phyloP scores from a whole-genome alignment of 2,797 vertebrate genomes.

The Nasua narica region DNA sequence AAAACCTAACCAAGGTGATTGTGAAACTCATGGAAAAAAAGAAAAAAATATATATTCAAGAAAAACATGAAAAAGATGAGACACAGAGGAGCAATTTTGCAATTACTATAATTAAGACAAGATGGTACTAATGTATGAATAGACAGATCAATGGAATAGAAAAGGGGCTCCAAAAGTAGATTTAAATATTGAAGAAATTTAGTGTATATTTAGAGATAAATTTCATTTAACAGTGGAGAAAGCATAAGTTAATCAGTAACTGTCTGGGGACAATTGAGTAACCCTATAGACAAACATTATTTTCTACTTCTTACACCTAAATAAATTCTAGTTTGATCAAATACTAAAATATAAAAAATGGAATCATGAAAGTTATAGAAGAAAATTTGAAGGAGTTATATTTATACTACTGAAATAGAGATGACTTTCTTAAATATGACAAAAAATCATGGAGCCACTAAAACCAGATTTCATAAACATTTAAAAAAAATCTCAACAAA shows the following conservation, averaged over 20 bases:
- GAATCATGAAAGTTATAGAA: not conserved
- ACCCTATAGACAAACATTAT: not conserved
- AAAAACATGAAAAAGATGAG: not conserved
- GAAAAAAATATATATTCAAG: not conserved
- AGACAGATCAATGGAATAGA: not conserved
- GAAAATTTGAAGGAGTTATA: not conserved
- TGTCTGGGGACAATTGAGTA: not conserved
- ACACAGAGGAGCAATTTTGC: not conserved
- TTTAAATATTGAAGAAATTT: not conserved
- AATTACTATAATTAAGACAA: not conserved
- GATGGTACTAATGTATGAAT: not conserved
- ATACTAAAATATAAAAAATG: not conserved
- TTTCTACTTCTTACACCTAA: not conserved
- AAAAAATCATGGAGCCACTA: not conserved
- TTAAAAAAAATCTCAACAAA: not conserved
- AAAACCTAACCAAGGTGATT: not conserved
- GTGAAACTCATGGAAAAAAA: not conserved
- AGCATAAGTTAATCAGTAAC: not conserved
- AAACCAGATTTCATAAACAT: conserved; percentile 3
- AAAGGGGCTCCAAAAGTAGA: not conserved
- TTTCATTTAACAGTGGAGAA: not conserved
- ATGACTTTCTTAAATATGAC: not conserved
- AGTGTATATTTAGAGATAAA: not conserved
- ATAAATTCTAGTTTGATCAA: not conserved
- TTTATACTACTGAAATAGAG: not conserved